These are phyloP conservation scores for Nomada ruficornis DNA, from an alignment of 2,888 invertebrate species.

Conservation along the genomic window DNA sequence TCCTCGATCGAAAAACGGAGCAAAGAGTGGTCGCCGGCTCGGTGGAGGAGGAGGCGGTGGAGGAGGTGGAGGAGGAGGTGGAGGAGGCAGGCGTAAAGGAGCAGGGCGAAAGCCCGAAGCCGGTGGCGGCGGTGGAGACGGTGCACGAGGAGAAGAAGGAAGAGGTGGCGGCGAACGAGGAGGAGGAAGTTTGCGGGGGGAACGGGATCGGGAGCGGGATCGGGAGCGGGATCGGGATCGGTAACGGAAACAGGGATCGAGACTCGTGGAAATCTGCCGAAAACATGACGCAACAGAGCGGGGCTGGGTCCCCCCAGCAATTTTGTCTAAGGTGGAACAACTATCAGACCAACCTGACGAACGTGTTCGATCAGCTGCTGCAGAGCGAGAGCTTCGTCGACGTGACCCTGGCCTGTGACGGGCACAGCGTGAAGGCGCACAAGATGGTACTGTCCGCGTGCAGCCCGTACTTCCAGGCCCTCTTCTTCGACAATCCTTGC, in stretches of 20 bases:
- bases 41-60: conserved; percentile 8
- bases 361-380: conserved; percentile 94
- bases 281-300: conserved; percentile 85
- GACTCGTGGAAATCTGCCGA: conserved; percentile 33
- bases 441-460: conserved; percentile 97
- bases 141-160: conserved; percentile 14
- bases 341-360: conserved; percentile 95
- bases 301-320: conserved; percentile 89
- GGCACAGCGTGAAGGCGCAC: conserved; percentile 95
- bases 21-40: conserved; percentile 24
- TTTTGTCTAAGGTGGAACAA: conserved; percentile 97
- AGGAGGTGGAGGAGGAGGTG: conserved; percentile 19
- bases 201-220: conserved; percentile 7
- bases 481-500: conserved; percentile 96
- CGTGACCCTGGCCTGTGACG: conserved; percentile 96
- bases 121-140: conserved; percentile 6
- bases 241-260: conserved; percentile 29
- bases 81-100: conserved; percentile 22
- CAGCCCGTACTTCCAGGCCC: conserved; percentile 95
- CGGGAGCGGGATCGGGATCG: conserved; percentile 6
- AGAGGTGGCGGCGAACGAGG: conserved; percentile 17
- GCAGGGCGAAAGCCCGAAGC: conserved; percentile 1
- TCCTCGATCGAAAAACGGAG: conserved; percentile 24
- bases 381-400: conserved; percentile 96
- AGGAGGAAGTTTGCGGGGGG: conserved; percentile 8